These are phyloP conservation scores for Avahi laniger DNA, from an alignment of 2,797 vertebrate genomes.

Conservation along the genomic window DNA sequence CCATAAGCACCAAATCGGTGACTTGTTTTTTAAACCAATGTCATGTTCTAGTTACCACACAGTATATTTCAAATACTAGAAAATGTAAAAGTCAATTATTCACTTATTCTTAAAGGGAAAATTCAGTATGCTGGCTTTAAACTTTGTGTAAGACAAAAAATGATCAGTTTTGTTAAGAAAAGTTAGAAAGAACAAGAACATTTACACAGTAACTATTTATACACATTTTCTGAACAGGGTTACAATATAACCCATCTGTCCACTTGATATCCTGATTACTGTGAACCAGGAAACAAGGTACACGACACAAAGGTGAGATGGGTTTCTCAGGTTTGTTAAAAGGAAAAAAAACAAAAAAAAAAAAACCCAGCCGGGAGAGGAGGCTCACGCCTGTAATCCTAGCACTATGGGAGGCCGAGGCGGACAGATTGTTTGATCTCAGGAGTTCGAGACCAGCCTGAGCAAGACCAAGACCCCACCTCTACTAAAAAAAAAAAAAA, in stretches of 20 bases:
- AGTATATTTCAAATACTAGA: background rate
- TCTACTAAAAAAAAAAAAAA: too few relatives aligned
- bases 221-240: background rate
- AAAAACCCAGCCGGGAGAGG: too few relatives aligned
- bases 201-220: background rate
- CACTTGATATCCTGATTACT: background rate
- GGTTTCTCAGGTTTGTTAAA: background rate
- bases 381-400: too few relatives aligned
- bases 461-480: too few relatives aligned
- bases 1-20: background rate
- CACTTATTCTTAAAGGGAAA: background rate
- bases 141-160: background rate
- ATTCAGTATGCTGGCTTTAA: background rate
- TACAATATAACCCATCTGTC: fast-evolving
- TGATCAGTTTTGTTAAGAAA: background rate
- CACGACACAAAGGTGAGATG: too few relatives aligned
- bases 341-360: background rate
- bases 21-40: background rate
- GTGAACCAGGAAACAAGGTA: background rate
- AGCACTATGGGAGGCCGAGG: too few relatives aligned
- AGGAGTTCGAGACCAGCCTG: too few relatives aligned
- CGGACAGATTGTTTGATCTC: too few relatives aligned
- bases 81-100: background rate
- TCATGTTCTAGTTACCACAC: background rate
- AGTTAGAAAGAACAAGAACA: background rate